A percentile compares a stretch with the other conserved stretches of the same genome.
Evolutionary conservation across 2,888 invertebrate genomes (phyloP).

Genomic region (Meta bourneti): DNA sequence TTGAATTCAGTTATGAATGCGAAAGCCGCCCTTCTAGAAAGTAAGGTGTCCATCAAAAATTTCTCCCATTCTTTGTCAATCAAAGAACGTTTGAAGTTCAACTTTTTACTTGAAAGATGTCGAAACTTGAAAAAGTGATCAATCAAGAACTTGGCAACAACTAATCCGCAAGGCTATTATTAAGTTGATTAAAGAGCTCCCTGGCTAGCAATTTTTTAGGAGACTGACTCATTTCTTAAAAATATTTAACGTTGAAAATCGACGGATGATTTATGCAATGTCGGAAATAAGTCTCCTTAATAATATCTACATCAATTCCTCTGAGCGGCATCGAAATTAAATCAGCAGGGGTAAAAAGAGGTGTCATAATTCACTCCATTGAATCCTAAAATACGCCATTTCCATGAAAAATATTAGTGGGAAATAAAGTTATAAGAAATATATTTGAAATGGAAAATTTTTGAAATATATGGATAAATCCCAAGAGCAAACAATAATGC

Average conservation of each 20-base stretch:
- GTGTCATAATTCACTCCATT: not conserved
- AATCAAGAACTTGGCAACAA: conserved; percentile 36
- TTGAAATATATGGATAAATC: not conserved
- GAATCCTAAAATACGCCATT: not conserved
- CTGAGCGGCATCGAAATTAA: not conserved
- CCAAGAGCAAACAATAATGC: too few species aligned
- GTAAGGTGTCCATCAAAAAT: not conserved
- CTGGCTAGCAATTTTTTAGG: not conserved
- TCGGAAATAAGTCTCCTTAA: not conserved
- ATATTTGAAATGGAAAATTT: not conserved
- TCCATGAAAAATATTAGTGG: not conserved
- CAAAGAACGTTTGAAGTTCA: conserved; percentile 14
- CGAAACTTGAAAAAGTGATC: conserved; percentile 27
- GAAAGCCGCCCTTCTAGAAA: too few species aligned
- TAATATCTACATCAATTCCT: not conserved
- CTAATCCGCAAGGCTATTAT: conserved; percentile 20
- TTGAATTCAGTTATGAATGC: too few species aligned
- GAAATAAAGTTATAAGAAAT: not conserved
- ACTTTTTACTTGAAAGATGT: conserved; percentile 2
- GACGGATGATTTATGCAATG: conserved; percentile 28
- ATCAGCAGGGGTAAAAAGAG: not conserved
- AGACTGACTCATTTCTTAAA: not conserved
- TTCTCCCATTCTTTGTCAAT: not conserved
- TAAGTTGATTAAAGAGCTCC: conserved; percentile 1
- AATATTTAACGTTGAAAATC: conserved; percentile 1